Evolutionary conservation across 2,113 vertebrate genomes (phyloP).

Genomic region (Mugil cephalus): DNA sequence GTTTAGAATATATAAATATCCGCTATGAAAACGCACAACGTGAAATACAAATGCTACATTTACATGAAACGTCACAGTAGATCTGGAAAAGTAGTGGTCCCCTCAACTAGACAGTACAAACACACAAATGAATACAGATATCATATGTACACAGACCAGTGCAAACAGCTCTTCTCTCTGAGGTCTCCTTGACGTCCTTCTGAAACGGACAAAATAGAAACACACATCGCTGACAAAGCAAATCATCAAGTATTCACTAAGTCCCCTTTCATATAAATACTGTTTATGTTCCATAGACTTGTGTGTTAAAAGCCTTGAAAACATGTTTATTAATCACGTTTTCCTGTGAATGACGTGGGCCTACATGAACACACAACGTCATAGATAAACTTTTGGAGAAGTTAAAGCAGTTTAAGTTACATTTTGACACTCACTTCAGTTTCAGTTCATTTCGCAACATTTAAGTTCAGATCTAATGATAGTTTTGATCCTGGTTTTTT

Average conservation of each 20-base stretch:
- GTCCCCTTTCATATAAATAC: neutral
- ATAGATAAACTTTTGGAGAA: too few relatives aligned
- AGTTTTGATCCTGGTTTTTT: too few relatives aligned
- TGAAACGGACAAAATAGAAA: slow-evolving; percentile 6
- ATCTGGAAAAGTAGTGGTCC: slow-evolving; percentile 1
- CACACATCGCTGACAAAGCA: neutral
- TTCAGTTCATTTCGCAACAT: too few relatives aligned
- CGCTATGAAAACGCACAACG: neutral
- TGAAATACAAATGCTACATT: slow-evolving; percentile 29
- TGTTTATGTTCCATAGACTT: neutral
- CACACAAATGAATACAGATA: slow-evolving; percentile 10
- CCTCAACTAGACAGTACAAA: neutral
- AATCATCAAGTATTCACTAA: neutral
- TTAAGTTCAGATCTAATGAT: too few relatives aligned
- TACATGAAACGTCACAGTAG: neutral
- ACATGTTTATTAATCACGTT: too few relatives aligned
- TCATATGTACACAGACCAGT: neutral
- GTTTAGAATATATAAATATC: slow-evolving; percentile 44
- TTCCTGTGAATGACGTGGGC: too few relatives aligned
- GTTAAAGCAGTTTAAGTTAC: too few relatives aligned
- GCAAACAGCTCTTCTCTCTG: slow-evolving; percentile 7
- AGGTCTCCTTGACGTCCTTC: slow-evolving; percentile 31
- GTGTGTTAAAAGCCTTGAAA: neutral
- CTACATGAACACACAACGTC: too few relatives aligned
- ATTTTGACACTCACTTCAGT: too few relatives aligned